Conservation (phyloP, 2,888 invertebrate species). For the Terebella lapidaria region DNA sequence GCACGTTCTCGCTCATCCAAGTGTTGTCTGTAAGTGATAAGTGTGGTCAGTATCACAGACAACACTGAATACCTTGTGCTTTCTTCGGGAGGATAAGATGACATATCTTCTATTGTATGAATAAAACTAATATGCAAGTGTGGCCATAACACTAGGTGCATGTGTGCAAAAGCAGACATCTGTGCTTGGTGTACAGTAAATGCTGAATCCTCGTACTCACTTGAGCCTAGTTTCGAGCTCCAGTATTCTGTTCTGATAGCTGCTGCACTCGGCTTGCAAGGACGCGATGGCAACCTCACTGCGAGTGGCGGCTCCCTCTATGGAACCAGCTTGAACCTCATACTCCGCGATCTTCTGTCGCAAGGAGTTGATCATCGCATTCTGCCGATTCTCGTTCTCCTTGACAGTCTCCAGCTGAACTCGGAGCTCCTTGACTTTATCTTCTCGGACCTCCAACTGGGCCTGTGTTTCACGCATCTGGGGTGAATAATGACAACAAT, state of each 20-base stretch:
- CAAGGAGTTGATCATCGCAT: slow-evolving; percentile 34
- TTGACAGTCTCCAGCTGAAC: slow-evolving; percentile 36
- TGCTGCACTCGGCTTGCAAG: slow-evolving; percentile 44
- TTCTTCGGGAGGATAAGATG: too few species aligned
- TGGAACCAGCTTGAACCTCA: slow-evolving; percentile 29
- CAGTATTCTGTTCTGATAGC: slow-evolving; percentile 41
- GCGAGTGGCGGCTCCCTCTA: slow-evolving; percentile 37
- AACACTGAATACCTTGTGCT: too few species aligned
- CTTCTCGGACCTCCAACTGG: slow-evolving; percentile 44
- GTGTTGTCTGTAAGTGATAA: neutral
- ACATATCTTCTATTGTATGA: too few species aligned
- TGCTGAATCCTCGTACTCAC: too few species aligned
- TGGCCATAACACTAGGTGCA: too few species aligned
- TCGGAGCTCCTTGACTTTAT: slow-evolving; percentile 42
- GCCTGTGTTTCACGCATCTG: slow-evolving; percentile 38
- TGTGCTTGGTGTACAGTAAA: too few species aligned
- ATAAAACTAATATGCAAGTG: too few species aligned
- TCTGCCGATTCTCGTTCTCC: slow-evolving; percentile 41
- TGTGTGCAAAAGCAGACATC: too few species aligned
- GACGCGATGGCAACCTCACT: slow-evolving; percentile 44
- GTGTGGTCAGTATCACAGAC: too few species aligned
- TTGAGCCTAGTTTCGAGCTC: slow-evolving; percentile 48
- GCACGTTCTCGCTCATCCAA: neutral
- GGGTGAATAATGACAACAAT: slow-evolving; percentile 6
- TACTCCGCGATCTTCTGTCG: slow-evolving; percentile 38